phyloP scores from a whole-genome alignment of 1,140 invertebrate genomes.

The Zelostemma sp. region DNA sequence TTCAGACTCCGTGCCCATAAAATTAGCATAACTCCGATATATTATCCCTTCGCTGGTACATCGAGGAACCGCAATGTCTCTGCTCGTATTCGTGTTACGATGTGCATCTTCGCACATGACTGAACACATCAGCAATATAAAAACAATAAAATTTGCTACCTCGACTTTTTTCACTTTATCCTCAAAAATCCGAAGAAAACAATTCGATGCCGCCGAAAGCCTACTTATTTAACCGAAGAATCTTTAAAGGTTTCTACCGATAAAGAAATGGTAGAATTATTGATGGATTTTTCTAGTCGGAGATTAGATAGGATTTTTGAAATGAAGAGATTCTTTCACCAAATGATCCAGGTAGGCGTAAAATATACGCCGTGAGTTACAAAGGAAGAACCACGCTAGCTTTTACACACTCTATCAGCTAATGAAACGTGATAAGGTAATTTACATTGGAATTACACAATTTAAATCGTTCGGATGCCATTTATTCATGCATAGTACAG shows the following conservation, averaged over 20 bases:
- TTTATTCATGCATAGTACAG: conserved; percentile 1
- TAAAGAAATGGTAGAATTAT: no score
- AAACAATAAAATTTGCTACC: no score
- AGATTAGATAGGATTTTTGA: not conserved
- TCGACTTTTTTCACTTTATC: no score
- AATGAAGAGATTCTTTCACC: not conserved
- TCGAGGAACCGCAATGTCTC: conserved; percentile 22
- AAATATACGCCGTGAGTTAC: not conserved
- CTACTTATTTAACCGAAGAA: no score
- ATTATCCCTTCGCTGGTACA: conserved; percentile 42
- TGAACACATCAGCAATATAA: not conserved
- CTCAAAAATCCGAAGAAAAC: no score
- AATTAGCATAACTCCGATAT: conserved; percentile 62
- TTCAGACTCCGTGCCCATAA: conserved; percentile 47
- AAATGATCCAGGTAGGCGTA: conserved; percentile 2
- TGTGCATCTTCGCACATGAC: conserved; percentile 2
- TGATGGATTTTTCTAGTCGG: not conserved
- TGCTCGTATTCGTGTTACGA: conserved; percentile 10
- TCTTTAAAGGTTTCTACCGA: no score
- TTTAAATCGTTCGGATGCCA: not conserved
- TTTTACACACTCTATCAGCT: not conserved
- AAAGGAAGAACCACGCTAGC: not conserved
- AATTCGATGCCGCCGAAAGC: no score
- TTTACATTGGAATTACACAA: conserved; percentile 8
- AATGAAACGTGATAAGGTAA: conserved; percentile 10